Base-by-base conservation (phyloP, 2,888 invertebrate species). In the Lycophotia porphyrea region DNA sequence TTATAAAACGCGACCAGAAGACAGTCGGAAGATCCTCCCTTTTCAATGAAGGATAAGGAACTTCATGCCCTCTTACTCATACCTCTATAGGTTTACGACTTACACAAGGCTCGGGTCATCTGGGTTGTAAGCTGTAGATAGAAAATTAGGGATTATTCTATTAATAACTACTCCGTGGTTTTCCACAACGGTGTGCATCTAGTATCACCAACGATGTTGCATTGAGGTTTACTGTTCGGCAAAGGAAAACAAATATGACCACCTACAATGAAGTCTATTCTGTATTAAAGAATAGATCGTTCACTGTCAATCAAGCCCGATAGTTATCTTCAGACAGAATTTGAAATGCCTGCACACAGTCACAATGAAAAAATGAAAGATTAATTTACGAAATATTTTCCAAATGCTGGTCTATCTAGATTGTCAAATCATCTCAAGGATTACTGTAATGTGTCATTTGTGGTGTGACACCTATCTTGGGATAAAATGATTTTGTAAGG, bases 301-400 rank as follows among this genome's bases (percentile, higher is more conserved):
- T 72, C 71, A 71, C 79, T 83, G 84, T 88, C 82, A 84, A 86
- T 82, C 78, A 87, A 78, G 55, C 55, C 39, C 65, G 80, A 84
- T 87, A 82, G 76, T 76, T 74, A 87, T 88, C 85, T 80, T 44
- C 76, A 75, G 65, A 64, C 70, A 70, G 66, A 75, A 70, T 76
- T 76, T 61, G 65, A 78, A 79, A 65, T 79, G 71, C 11, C 55
- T 76, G 75, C 71, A 44, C 71, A 44, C 73, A 70, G 72, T 82
- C 76, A 84, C 84, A 89, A 83, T 89, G 76, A 74, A 71, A 70
- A 84, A 69, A 61, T 80, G 86, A 86, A 86, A 87, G 71, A 69
- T 68, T 66, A 60, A 67, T 82, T 58, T 84, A 70, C 67, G 78
- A 75, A 78, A 78, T 76, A 67, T 79, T 84, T 82, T 74, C 52